Conservation (phyloP, 2,797 vertebrate species). For the Coccyzus lansbergi region DNA sequence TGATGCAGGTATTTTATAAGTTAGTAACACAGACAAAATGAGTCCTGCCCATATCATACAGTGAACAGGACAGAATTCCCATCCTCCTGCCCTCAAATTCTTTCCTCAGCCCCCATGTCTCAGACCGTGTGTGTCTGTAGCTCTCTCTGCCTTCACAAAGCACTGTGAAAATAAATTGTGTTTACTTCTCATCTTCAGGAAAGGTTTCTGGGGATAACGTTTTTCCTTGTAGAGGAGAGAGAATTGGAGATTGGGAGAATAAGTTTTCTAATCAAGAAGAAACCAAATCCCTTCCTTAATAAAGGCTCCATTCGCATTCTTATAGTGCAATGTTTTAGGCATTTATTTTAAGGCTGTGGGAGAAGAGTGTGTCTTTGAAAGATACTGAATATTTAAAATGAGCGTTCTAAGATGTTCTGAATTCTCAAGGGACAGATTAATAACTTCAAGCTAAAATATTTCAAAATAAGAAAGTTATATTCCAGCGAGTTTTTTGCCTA, state of each 20-base stretch:
- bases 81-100: fast-evolving
- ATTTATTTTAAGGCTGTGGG: not conserved
- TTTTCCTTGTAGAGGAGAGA: not conserved
- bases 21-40: not conserved
- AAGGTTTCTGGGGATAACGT: not conserved
- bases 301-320: not conserved
- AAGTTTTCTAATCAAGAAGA: not conserved
- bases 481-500: constrained; percentile 7
- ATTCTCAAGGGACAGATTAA: constrained; percentile 13
- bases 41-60: not conserved
- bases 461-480: constrained; percentile 25
- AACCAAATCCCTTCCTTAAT: not conserved
- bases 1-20: not conserved
- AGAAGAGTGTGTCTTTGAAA: not conserved
- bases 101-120: fast-evolving
- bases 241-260: not conserved
- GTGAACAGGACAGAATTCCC: not conserved
- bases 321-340: not conserved
- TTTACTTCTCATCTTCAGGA: not conserved
- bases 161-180: not conserved
- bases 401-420: constrained; percentile 10
- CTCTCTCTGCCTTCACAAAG: not conserved
- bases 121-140: fast-evolving
- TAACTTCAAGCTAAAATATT: constrained; percentile 44
- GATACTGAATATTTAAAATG: not conserved